phyloP scores from a whole-genome alignment of 1,140 invertebrate species.

The Temnothorax curvispinosus region DNA sequence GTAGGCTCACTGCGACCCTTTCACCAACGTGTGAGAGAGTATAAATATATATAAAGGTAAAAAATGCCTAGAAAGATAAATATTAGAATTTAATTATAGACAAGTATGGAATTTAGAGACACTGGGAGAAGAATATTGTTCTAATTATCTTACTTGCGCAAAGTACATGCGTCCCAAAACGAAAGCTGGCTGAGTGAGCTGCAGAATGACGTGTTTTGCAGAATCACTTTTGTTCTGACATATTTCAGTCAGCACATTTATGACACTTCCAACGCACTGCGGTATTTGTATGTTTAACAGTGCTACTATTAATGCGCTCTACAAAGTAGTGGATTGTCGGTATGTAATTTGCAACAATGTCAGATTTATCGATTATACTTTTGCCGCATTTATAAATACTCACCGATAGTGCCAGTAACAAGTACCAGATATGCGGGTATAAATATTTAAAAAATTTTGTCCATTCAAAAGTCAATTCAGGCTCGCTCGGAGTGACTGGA shows the following conservation, averaged over 20 bases:
- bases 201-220: conserved; percentile 86
- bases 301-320: conserved; percentile 93
- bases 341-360: not conserved
- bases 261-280: conserved; percentile 90
- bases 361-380: not conserved
- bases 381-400: conserved; percentile 71
- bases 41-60: conserved; percentile 96
- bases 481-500: not conserved
- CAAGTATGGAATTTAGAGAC: conserved; percentile 1
- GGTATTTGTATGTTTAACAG: conserved; percentile 94
- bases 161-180: conserved; percentile 89
- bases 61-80: conserved; percentile 89
- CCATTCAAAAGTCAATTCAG: conserved; percentile 86
- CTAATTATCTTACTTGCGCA: conserved; percentile 87
- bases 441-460: conserved; percentile 88
- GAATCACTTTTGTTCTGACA: conserved; percentile 77
- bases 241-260: conserved; percentile 90
- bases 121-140: not conserved
- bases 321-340: conserved; percentile 45
- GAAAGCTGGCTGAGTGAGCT: conserved; percentile 89
- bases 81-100: conserved; percentile 34
- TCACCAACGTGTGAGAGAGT: conserved; percentile 95
- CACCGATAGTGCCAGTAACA: conserved; percentile 87
- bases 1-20: conserved; percentile 92
- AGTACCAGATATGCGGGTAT: conserved; percentile 86